phyloP scores from a whole-genome alignment of 2,888 invertebrate species.

The Prenolepis imparis region DNA sequence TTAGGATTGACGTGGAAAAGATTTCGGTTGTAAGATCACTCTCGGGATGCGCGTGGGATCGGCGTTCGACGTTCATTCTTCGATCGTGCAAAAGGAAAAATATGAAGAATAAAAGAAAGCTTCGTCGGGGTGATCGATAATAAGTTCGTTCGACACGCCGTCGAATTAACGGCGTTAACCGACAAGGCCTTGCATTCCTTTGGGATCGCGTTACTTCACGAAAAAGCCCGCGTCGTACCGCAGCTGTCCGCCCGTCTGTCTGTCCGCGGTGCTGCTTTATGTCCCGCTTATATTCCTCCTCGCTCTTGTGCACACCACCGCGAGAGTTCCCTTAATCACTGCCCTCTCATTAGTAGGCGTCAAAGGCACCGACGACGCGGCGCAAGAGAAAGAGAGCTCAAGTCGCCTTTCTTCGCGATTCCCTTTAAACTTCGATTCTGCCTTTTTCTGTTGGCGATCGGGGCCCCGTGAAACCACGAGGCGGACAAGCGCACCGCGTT shows the following conservation, averaged over 20 bases:
- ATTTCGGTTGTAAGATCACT: background rate
- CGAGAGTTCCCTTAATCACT: slow-evolving; percentile 75
- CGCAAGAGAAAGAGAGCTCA: slow-evolving; percentile 65
- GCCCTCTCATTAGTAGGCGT: slow-evolving; percentile 80
- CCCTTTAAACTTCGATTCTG: slow-evolving; percentile 73
- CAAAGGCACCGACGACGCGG: slow-evolving; percentile 77
- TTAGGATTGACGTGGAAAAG: background rate
- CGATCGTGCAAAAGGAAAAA: slow-evolving; percentile 31
- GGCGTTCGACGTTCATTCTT: slow-evolving; percentile 1
- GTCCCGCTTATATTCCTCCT: slow-evolving; percentile 53
- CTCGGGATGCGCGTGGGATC: slow-evolving; percentile 15
- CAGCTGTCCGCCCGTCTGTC: slow-evolving; percentile 60
- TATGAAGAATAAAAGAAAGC: slow-evolving; percentile 10
- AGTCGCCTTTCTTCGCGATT: slow-evolving; percentile 64
- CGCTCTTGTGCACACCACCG: slow-evolving; percentile 40
- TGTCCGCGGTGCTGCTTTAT: slow-evolving; percentile 46
- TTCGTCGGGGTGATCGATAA: slow-evolving; percentile 50
- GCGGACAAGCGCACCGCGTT: slow-evolving; percentile 59
- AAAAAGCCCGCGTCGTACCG: slow-evolving; percentile 52
- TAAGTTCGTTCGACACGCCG: slow-evolving; percentile 54
- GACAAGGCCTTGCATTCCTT: slow-evolving; percentile 53
- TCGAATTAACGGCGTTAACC: slow-evolving; percentile 55
- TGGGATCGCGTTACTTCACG: slow-evolving; percentile 54
- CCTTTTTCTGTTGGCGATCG: slow-evolving; percentile 66
- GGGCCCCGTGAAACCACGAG: slow-evolving; percentile 48